Evolutionary conservation across 2,888 invertebrate species (phyloP).

Genomic region (Thera obeliscata): DNA sequence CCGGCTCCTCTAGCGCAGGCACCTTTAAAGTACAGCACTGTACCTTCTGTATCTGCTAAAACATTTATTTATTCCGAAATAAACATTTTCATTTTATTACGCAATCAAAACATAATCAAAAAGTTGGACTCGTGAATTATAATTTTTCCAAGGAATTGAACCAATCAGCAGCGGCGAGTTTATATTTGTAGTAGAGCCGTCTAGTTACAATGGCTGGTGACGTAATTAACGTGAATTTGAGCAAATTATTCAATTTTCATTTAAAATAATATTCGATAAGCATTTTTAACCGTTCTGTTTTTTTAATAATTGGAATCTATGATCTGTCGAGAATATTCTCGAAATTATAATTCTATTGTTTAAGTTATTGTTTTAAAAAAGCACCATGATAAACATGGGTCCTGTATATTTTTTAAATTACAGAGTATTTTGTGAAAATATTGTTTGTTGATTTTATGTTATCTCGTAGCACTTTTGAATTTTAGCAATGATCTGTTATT

Average conservation of each 20-base stretch:
- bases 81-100: neutral
- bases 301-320: slow-evolving; percentile 2
- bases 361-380: neutral
- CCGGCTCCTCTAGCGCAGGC: too few species aligned
- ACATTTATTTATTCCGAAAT: neutral
- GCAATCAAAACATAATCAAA: neutral
- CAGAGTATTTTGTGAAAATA: slow-evolving; percentile 16
- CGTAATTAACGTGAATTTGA: neutral
- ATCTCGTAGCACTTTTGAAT: slow-evolving; percentile 57
- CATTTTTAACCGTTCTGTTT: neutral
- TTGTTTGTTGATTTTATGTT: slow-evolving; percentile 48
- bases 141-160: slow-evolving; percentile 6
- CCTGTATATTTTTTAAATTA: slow-evolving; percentile 12
- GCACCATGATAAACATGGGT: neutral
- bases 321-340: slow-evolving; percentile 9
- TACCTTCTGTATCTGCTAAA: too few species aligned
- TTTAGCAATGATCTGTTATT: slow-evolving; percentile 64
- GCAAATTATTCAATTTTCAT: slow-evolving; percentile 2
- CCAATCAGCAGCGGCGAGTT: slow-evolving; percentile 14
- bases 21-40: too few species aligned
- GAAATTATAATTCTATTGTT: slow-evolving; percentile 7
- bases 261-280: neutral
- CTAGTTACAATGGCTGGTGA: slow-evolving; percentile 28
- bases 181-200: slow-evolving; percentile 43
- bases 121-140: neutral